These are phyloP conservation scores for Pegea sp. DNA, from an alignment of 23 tunicate genomes.

Conservation along the genomic window DNA sequence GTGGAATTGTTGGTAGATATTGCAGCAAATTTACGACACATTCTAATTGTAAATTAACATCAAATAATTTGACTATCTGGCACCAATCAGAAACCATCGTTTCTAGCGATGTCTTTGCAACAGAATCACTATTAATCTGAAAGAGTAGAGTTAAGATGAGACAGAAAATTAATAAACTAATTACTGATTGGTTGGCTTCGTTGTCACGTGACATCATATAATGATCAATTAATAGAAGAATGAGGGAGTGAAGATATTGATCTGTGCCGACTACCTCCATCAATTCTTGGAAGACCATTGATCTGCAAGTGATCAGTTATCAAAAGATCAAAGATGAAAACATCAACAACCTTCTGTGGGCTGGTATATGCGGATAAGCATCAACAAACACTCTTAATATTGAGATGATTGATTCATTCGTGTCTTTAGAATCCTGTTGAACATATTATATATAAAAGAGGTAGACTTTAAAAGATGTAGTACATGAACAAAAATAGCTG, in stretches of 20 bases:
- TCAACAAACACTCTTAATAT: conserved; percentile 60
- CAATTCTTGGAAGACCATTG: conserved; percentile 33
- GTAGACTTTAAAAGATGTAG: not conserved
- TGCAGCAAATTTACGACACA: no score
- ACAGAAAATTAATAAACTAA: no score
- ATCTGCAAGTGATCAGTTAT: no score
- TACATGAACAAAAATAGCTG: conserved; percentile 19
- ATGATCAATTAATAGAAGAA: conserved; percentile 20
- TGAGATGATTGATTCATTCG: conserved; percentile 9
- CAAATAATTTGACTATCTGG: no score
- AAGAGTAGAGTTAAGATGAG: no score
- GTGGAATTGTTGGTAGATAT: no score
- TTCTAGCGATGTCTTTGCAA: no score
- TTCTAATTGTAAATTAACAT: no score
- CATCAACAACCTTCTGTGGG: conserved; percentile 23
- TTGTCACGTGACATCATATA: no score
- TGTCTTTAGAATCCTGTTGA: not conserved
- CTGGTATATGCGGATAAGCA: conserved; percentile 36
- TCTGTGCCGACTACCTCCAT: conserved; percentile 11
- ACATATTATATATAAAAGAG: not conserved
- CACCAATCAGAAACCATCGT: no score
- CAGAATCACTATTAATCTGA: no score
- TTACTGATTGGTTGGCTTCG: no score
- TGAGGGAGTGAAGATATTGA: conserved; percentile 18
- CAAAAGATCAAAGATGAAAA: not conserved